phyloP scores from a whole-genome alignment of 2,888 invertebrate genomes.

The Cyclophora punctaria region DNA sequence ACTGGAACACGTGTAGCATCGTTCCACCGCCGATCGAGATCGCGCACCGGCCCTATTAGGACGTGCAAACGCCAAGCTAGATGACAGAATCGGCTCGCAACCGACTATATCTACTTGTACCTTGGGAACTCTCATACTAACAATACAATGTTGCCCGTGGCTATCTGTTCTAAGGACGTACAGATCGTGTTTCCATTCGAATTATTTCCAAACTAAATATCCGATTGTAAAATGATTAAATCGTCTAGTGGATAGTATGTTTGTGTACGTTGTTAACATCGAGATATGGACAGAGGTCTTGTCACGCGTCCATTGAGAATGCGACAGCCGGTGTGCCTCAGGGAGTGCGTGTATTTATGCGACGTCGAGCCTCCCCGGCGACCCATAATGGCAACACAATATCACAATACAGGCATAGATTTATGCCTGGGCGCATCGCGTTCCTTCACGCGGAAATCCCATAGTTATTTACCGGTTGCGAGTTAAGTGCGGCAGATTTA shows the following conservation, averaged over 20 bases:
- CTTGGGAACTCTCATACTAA: slow-evolving; percentile 6
- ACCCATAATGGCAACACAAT: slow-evolving; percentile 73
- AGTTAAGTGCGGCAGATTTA: slow-evolving; percentile 74
- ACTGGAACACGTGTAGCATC: slow-evolving; percentile 67
- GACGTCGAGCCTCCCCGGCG: slow-evolving; percentile 56
- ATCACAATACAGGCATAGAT: slow-evolving; percentile 74
- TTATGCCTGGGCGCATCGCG: slow-evolving; percentile 69
- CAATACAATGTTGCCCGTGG: slow-evolving; percentile 15
- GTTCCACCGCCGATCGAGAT: slow-evolving; percentile 49
- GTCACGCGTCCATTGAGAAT: slow-evolving; percentile 37
- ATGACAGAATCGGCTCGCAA: slow-evolving; percentile 50
- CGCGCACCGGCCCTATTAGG: slow-evolving; percentile 61
- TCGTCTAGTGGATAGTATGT: background rate
- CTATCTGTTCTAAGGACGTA: slow-evolving; percentile 15
- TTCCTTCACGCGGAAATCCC: slow-evolving; percentile 74
- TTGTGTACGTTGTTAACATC: slow-evolving; percentile 10
- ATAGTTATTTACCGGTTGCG: slow-evolving; percentile 75
- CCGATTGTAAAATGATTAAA: no score
- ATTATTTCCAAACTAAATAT: slow-evolving; percentile 3
- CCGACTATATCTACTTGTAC: background rate
- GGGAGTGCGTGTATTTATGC: slow-evolving; percentile 58
- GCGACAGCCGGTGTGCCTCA: slow-evolving; percentile 31
- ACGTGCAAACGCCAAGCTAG: slow-evolving; percentile 47
- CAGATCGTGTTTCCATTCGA: slow-evolving; percentile 18
- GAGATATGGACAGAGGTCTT: slow-evolving; percentile 37